These are phyloP conservation scores for Siphlonurus alternatus DNA, from an alignment of 2,888 invertebrate genomes.

Conservation along the genomic window DNA sequence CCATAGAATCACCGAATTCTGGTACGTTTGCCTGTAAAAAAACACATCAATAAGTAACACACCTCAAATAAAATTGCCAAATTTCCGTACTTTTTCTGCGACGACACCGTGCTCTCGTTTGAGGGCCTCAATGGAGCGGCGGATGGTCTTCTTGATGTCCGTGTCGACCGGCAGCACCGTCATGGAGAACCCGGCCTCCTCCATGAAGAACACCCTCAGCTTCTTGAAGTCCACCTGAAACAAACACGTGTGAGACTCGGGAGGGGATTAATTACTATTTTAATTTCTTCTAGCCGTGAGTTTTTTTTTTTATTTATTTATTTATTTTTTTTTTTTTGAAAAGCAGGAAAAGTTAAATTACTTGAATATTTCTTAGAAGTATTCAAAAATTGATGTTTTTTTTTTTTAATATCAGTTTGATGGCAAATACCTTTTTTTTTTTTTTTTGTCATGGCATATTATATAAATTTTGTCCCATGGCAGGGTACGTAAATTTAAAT, in stretches of 20 bases:
- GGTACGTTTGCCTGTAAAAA: conserved; percentile 31
- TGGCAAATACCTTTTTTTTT: background rate
- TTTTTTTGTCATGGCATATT: no score
- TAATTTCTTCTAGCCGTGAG: background rate
- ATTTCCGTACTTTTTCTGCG: conserved; percentile 23
- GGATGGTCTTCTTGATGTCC: conserved; percentile 34
- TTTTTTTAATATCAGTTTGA: background rate
- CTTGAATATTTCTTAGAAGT: background rate
- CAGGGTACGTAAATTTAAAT: no score
- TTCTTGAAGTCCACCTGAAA: conserved; percentile 26
- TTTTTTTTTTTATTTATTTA: conserved; percentile 6
- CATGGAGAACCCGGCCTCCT: conserved; percentile 36
- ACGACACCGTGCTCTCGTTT: conserved; percentile 28
- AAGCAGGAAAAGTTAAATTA: background rate
- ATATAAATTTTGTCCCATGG: no score
- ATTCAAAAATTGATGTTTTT: background rate
- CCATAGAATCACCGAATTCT: conserved; percentile 33
- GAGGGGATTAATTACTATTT: background rate
- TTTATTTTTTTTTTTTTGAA: no score
- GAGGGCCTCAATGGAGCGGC: conserved; percentile 33
- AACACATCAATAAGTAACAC: conserved; percentile 6
- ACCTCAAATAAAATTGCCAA: no score
- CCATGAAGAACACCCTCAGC: conserved; percentile 43
- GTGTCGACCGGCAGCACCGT: conserved; percentile 33
- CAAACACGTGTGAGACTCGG: background rate